Evolutionary conservation across 35 echinoderm and acorn worm species (phyloP).

Genomic region (Lytechinus variegatus): DNA sequence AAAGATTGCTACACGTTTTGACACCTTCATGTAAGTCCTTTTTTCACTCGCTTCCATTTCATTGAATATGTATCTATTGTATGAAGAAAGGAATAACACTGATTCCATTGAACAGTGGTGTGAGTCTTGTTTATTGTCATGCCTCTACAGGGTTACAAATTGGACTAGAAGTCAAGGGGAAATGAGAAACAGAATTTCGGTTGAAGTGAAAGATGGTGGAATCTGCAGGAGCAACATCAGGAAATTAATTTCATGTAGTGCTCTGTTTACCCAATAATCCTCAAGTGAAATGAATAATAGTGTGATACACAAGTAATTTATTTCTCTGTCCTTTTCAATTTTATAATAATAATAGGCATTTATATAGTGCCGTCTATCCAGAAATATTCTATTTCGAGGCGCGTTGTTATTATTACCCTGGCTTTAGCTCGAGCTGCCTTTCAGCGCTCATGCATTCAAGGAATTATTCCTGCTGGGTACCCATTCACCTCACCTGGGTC

Average conservation of each 20-base stretch:
- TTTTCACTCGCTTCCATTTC: not conserved
- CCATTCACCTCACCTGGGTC: too few relatives aligned
- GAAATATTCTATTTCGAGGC: too few relatives aligned
- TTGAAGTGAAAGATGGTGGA: not conserved
- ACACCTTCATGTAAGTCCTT: conserved; percentile 95
- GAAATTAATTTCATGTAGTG: not conserved
- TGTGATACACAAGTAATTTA: not conserved
- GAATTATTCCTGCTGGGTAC: too few relatives aligned
- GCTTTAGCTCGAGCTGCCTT: too few relatives aligned
- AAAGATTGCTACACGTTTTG: conserved; percentile 91
- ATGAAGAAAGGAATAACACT: not conserved
- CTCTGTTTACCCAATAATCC: not conserved
- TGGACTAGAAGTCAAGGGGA: not conserved
- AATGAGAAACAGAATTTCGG: not conserved
- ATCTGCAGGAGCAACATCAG: not conserved
- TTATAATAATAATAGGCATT: too few relatives aligned
- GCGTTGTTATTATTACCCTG: too few relatives aligned
- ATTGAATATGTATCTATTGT: not conserved
- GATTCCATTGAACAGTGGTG: not conserved
- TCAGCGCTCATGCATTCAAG: too few relatives aligned
- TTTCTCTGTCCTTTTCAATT: not conserved
- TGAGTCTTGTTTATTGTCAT: not conserved
- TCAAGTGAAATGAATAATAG: not conserved
- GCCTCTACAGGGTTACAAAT: not conserved
- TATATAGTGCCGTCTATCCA: too few relatives aligned